phyloP scores from a whole-genome alignment of 2,888 invertebrate species.

The Drosophila merina region DNA sequence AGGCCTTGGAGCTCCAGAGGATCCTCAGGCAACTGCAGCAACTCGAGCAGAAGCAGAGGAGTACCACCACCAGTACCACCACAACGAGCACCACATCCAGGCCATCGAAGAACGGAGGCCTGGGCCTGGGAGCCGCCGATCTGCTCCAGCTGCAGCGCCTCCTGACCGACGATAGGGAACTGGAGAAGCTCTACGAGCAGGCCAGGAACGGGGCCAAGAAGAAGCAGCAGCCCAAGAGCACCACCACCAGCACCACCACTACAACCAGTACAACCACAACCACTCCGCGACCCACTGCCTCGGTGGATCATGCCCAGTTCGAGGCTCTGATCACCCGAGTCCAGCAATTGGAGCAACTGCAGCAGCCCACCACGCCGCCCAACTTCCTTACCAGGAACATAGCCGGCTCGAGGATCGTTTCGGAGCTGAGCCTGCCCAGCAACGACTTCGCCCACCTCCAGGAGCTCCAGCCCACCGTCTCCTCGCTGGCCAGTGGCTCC shows the following conservation, averaged over 20 bases:
- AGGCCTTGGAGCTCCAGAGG: conserved; percentile 67
- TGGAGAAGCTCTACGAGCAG: conserved; percentile 81
- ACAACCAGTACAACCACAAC: conserved; percentile 50
- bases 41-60: conserved; percentile 57
- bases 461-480: conserved; percentile 57
- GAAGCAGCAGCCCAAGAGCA: conserved; percentile 33
- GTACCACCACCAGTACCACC: conserved; percentile 9
- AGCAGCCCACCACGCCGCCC: conserved; percentile 60
- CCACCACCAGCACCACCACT: conserved; percentile 29
- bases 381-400: conserved; percentile 78
- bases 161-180: conserved; percentile 83
- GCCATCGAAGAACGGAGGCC: conserved; percentile 6
- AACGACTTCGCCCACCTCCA: conserved; percentile 80
- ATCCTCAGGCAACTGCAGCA: conserved; percentile 72
- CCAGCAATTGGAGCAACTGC: conserved; percentile 79
- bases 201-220: conserved; percentile 61
- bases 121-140: conserved; percentile 80
- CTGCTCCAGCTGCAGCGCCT: conserved; percentile 84
- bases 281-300: conserved; percentile 58
- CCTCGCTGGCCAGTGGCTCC: conserved; percentile 35
- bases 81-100: conserved; percentile 31
- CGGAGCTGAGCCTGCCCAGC: conserved; percentile 54
- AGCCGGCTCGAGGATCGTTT: conserved; percentile 22
- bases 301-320: conserved; percentile 84
- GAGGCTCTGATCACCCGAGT: conserved; percentile 85